Conservation (phyloP, 2,888 invertebrate species). For the Luffia ferchaultella region DNA sequence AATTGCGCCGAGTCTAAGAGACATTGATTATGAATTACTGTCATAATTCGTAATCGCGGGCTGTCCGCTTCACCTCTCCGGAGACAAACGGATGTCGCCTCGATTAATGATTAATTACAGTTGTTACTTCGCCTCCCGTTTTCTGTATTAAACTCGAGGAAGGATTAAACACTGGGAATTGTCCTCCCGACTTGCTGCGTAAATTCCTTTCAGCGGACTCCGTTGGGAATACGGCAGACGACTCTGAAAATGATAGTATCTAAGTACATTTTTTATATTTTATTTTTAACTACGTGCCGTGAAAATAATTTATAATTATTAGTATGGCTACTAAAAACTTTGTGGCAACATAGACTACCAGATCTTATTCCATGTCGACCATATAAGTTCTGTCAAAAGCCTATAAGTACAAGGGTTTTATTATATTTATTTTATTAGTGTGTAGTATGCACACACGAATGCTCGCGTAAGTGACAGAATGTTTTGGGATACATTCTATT, state of each 20-base stretch:
- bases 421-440: no score
- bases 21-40: slow-evolving; percentile 60
- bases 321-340: no score
- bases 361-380: no score
- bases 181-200: background rate
- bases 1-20: slow-evolving; percentile 50
- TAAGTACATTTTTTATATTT: no score
- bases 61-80: slow-evolving; percentile 28
- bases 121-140: slow-evolving; percentile 48
- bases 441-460: no score
- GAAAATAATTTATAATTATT: no score
- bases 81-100: slow-evolving; percentile 56
- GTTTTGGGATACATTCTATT: no score
- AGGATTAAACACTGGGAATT: background rate
- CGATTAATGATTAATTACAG: slow-evolving; percentile 58
- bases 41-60: slow-evolving; percentile 62
- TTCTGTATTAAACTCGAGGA: slow-evolving; percentile 8
- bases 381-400: no score
- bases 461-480: no score
- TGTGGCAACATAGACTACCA: no score
- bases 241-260: background rate
- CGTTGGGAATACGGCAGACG: background rate
- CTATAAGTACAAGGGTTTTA: no score
- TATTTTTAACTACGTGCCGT: no score
- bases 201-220: background rate